Evolutionary conservation across 2,113 vertebrate genomes (phyloP), one percentile per base, ranked within the genome.

Genomic region (Aptenodytes forsteri): DNA sequence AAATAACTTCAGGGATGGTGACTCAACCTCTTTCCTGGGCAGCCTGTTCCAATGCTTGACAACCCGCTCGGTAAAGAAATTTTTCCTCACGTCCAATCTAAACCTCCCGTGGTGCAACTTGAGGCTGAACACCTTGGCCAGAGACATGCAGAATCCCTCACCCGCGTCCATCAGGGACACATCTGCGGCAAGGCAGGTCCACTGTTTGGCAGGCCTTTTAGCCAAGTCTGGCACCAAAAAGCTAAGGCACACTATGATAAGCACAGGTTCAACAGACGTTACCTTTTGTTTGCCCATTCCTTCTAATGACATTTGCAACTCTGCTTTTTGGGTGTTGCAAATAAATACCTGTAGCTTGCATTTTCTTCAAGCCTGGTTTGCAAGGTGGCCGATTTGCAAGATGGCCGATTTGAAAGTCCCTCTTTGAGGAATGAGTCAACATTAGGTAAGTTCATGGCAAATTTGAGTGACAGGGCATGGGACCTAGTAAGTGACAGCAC

Each of bases 131-230:
- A 76, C 4, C 4, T 18, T 34, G 32, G 42, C 27, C 67, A 71
- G 70, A 91, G 70, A 54, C 7, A 3, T 26, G n/a, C 47, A 67
- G 61, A 79, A 42, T 52, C 13, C 4, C 10, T 11, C 4, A 85
- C 5, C 38, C 38, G 30, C 1, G 0, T 42, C 86, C 62, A 26
- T 13, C 29, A 83, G 5, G 7, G 5, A 87, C 3, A 2, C 0
- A 1, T 14, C 16, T 52, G 62, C 56, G 83, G 44, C 7, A 65
- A 79, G 32, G 26, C 7, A 78, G 13, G 6, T n/a, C 13, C 38
- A 44, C 7, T 34, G 26, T 29, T 10, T 46, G 16, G 34, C 14
- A 78, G 44, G 13, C 32, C 17, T 87, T 90, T 86, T n/a, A 77
- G 9, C 22, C 11, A 52, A 10, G 14, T 32, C 34, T 70, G 54